Percentiles rank a stretch among this genome's conserved stretches.
Evolutionary conservation across 1,140 invertebrate genomes (phyloP).

Genomic region (Phthorimaea operculella): DNA sequence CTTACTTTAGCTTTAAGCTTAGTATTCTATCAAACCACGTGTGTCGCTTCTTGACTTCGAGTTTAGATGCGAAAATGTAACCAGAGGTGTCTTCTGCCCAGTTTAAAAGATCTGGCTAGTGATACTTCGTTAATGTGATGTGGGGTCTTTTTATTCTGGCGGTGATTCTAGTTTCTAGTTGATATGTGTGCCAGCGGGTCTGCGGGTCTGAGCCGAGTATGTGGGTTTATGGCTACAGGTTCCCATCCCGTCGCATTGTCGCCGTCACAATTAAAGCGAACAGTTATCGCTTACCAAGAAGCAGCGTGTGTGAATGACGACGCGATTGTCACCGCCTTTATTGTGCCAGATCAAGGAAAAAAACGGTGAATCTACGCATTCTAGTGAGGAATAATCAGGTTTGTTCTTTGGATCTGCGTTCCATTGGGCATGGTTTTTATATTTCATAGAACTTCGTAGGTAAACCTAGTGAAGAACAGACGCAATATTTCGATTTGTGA

Average conservation of each 20-base stretch:
- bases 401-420: neutral
- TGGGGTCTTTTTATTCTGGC: neutral
- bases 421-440: too few relatives aligned
- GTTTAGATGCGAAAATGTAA: too few relatives aligned
- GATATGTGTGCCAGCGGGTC: slow-evolving; percentile 35
- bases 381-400: neutral
- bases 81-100: too few relatives aligned
- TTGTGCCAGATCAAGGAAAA: neutral
- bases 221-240: slow-evolving; percentile 44
- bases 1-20: too few relatives aligned
- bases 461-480: too few relatives aligned
- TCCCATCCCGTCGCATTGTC: slow-evolving; percentile 43
- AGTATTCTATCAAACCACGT: too few relatives aligned
- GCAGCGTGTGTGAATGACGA: slow-evolving; percentile 26
- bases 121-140: neutral
- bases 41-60: too few relatives aligned
- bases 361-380: neutral
- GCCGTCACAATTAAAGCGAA: slow-evolving; percentile 40
- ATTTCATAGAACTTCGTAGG: too few relatives aligned
- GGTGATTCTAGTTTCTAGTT: neutral
- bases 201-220: slow-evolving; percentile 15
- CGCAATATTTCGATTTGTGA: too few relatives aligned
- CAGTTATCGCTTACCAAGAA: slow-evolving; percentile 46
- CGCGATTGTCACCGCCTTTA: neutral
- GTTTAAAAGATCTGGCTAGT: too few relatives aligned